Conservation (phyloP, 2,797 vertebrate genomes). For the Eremophila alpestris region DNA sequence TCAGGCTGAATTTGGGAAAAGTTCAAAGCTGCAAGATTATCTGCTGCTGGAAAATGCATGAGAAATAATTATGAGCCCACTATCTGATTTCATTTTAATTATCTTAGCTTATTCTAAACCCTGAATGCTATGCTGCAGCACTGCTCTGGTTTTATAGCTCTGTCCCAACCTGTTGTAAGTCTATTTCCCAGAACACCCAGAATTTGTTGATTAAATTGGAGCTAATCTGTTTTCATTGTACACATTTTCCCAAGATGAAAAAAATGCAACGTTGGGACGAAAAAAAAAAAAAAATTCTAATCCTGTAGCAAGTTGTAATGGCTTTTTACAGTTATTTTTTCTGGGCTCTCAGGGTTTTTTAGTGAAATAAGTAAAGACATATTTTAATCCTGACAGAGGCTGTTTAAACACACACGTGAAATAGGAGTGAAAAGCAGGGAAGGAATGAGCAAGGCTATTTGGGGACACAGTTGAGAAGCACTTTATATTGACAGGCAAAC, state of each 20-base stretch:
- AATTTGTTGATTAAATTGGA: constrained; percentile 49
- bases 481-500: constrained; percentile 4
- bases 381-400: constrained; percentile 38
- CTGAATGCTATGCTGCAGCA: neutral
- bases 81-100: constrained; percentile 43
- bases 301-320: neutral
- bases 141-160: neutral
- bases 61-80: constrained; percentile 8
- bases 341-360: neutral
- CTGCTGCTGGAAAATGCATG: neutral
- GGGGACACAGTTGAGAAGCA: constrained; percentile 32
- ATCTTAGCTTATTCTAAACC: neutral
- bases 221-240: constrained; percentile 42
- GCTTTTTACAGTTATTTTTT: constrained; percentile 29
- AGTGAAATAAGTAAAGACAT: constrained; percentile 8
- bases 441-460: constrained; percentile 23
- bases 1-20: neutral
- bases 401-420: constrained; percentile 35
- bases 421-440: constrained; percentile 14
- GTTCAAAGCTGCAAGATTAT: neutral
- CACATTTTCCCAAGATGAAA: constrained; percentile 14
- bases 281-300: neutral
- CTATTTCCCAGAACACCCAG: neutral
- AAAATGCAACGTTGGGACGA: neutral
- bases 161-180: neutral